Conservation (phyloP, 2,888 invertebrate species). For the Athrips mouffetella region DNA sequence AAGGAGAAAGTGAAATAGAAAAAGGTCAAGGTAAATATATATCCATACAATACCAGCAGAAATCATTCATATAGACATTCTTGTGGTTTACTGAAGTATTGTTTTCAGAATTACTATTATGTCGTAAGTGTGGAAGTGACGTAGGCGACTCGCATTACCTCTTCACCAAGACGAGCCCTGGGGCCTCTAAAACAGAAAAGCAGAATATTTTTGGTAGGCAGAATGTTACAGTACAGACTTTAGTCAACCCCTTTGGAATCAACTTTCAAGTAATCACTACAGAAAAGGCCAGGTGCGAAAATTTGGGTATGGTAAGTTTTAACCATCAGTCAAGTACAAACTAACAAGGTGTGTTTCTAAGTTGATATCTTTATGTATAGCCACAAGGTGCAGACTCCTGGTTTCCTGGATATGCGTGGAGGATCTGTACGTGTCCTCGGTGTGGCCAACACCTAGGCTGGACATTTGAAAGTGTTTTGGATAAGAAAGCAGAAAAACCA, state of each 20-base stretch:
- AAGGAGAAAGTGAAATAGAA: slow-evolving; percentile 25
- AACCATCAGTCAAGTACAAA: too few species aligned
- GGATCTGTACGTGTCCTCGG: slow-evolving; percentile 78
- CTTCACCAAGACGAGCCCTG: slow-evolving; percentile 70
- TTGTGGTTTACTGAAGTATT: too few species aligned
- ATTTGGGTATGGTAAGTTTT: slow-evolving; percentile 67
- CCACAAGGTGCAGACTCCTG: slow-evolving; percentile 78
- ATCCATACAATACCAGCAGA: slow-evolving; percentile 34
- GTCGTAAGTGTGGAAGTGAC: slow-evolving; percentile 79
- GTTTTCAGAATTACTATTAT: slow-evolving; percentile 70
- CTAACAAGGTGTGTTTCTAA: not conserved
- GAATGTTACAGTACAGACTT: slow-evolving; percentile 74
- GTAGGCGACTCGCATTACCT: slow-evolving; percentile 75
- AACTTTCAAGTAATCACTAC: slow-evolving; percentile 73
- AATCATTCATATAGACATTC: slow-evolving; percentile 25
- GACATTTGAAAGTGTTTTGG: slow-evolving; percentile 67
- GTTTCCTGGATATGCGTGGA: slow-evolving; percentile 83
- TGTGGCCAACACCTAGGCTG: slow-evolving; percentile 81
- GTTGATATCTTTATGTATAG: slow-evolving; percentile 36
- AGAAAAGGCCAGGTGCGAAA: slow-evolving; percentile 75
- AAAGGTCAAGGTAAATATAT: slow-evolving; percentile 13
- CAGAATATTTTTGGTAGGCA: slow-evolving; percentile 74
- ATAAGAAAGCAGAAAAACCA: slow-evolving; percentile 28
- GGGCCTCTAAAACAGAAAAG: slow-evolving; percentile 62
- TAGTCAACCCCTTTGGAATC: slow-evolving; percentile 76